A percentile compares a stretch with the other conserved stretches of the same genome.
Conservation (phyloP, 2,888 invertebrate genomes). For the Aspidiotus destructor region DNA sequence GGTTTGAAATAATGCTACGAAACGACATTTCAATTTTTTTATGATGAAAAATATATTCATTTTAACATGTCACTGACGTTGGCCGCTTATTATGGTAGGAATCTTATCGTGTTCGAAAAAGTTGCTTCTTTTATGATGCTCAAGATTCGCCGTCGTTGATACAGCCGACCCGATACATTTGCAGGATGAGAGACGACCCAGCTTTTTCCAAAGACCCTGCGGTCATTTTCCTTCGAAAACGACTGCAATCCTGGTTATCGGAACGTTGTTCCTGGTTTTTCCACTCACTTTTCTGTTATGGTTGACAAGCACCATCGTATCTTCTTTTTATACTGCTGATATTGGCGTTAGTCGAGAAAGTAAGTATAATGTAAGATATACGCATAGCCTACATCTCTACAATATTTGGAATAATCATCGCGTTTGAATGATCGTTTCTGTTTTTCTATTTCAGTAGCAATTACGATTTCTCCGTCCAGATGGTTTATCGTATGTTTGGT, state of each 20-base stretch:
- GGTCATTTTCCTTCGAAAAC: constrained; percentile 22
- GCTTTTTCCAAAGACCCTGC: constrained; percentile 8
- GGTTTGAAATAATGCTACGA: too few relatives aligned
- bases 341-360: constrained; percentile 21
- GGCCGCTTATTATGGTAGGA: too few relatives aligned
- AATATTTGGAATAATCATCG: too few relatives aligned
- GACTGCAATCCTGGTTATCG: constrained; percentile 17
- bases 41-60: too few relatives aligned
- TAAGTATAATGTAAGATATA: not conserved
- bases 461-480: constrained; percentile 50
- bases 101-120: too few relatives aligned
- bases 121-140: too few relatives aligned
- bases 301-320: constrained; percentile 6
- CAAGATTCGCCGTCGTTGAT: too few relatives aligned
- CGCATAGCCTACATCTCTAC: too few relatives aligned
- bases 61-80: too few relatives aligned
- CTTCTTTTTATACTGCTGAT: constrained; percentile 9
- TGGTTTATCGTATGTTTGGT: constrained; percentile 56
- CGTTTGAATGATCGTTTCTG: too few relatives aligned
- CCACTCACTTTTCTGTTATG: constrained; percentile 17
- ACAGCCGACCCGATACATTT: not conserved
- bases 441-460: too few relatives aligned
- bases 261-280: constrained; percentile 19
- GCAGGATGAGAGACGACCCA: constrained; percentile 1
- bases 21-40: too few relatives aligned